Percentiles rank a stretch among this genome's conserved stretches.
These are phyloP conservation scores for Oncorhynchus keta DNA, from an alignment of 2,113 vertebrate genomes.

Conservation along the genomic window DNA sequence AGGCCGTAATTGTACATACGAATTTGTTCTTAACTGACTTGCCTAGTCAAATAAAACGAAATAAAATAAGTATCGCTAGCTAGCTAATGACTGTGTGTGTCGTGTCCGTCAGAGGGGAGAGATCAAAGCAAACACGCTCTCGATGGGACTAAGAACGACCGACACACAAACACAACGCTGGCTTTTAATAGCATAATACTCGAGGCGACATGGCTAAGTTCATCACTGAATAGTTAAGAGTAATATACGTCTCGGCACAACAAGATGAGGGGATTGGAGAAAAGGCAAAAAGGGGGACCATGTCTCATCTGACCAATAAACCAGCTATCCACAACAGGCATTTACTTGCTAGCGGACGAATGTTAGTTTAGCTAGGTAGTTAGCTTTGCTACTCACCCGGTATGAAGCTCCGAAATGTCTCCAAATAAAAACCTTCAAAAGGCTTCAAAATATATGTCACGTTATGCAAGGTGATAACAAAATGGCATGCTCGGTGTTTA, in stretches of 20 bases:
- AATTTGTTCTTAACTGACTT: too few species aligned
- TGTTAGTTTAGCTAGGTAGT: conserved; percentile 47
- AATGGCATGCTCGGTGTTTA: background rate
- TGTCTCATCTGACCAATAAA: conserved; percentile 62
- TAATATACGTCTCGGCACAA: too few species aligned
- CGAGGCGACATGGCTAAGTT: background rate
- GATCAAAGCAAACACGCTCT: conserved; percentile 45
- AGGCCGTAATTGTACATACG: too few species aligned
- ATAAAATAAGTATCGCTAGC: too few species aligned
- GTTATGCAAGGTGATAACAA: conserved; percentile 15
- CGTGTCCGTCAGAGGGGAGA: conserved; percentile 23
- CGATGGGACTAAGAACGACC: conserved; percentile 14
- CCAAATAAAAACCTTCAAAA: conserved; percentile 1
- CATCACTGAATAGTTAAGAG: too few species aligned
- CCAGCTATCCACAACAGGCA: conserved; percentile 61
- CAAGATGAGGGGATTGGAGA: too few species aligned
- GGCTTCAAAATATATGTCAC: background rate
- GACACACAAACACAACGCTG: background rate
- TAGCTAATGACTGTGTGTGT: conserved; percentile 11
- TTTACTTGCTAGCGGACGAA: conserved; percentile 30
- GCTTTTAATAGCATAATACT: background rate
- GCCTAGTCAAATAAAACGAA: too few species aligned
- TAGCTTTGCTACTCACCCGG: conserved; percentile 63
- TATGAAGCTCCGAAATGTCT: conserved; percentile 27
- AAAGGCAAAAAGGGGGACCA: background rate